Conservation (phyloP, 2,888 invertebrate genomes). For the Neuroscelio doddi region DNA sequence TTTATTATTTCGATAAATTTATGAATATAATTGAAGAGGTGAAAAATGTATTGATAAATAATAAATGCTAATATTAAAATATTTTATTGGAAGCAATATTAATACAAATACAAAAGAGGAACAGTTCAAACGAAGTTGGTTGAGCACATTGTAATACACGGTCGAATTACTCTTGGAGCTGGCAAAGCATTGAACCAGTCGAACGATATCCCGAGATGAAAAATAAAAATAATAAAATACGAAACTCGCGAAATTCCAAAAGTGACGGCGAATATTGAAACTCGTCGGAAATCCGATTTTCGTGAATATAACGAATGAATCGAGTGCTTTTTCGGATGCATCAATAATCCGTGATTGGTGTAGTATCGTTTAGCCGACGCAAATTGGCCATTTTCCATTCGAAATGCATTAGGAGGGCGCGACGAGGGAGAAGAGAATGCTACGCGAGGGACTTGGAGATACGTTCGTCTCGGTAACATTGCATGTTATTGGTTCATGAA, state of each 20-base stretch:
- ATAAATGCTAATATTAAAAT: too few species aligned
- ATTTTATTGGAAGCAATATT: too few species aligned
- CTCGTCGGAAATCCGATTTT: conserved; percentile 42
- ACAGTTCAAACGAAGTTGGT: conserved; percentile 17
- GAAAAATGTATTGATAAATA: too few species aligned
- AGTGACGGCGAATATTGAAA: conserved; percentile 45
- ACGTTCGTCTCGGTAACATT: conserved; percentile 46
- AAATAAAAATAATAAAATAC: conserved; percentile 38
- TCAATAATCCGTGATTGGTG: conserved; percentile 46
- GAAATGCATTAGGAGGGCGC: conserved; percentile 30
- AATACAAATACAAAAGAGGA: conserved; percentile 16
- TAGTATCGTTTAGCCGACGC: conserved; percentile 46
- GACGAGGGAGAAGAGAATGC: conserved; percentile 12
- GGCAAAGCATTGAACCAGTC: conserved; percentile 29
- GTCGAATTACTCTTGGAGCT: conserved; percentile 29
- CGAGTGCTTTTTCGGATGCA: conserved; percentile 38
- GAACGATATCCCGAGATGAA: conserved; percentile 29
- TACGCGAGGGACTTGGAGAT: conserved; percentile 25
- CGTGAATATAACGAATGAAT: conserved; percentile 38
- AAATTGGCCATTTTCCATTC: conserved; percentile 50
- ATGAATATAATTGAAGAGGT: too few species aligned
- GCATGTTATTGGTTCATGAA: conserved; percentile 55
- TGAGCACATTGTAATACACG: conserved; percentile 33
- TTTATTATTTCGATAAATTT: too few species aligned
- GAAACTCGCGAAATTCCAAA: conserved; percentile 30